A percentile compares a stretch with the other conserved stretches of the same genome.
Evolutionary conservation across 2,797 vertebrate genomes (phyloP).

Genomic region (Melanotaenia trifasciata): DNA sequence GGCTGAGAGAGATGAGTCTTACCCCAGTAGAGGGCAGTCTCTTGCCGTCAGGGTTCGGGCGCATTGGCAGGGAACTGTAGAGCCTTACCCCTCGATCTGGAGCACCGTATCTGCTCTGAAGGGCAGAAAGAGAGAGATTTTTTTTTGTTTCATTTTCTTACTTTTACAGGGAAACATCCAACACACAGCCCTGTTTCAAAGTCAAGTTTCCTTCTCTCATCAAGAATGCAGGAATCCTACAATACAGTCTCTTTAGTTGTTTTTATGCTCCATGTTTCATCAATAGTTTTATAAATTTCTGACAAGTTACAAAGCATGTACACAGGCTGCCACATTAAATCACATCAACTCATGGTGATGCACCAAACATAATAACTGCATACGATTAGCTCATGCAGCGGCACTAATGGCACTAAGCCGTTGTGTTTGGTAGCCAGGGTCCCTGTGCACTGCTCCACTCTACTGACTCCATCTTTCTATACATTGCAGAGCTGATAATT

Average conservation of each 20-base stretch:
- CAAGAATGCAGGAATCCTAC: not conserved
- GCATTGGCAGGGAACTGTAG: constrained; percentile 86
- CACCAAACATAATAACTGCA: constrained; percentile 66
- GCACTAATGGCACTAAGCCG: constrained; percentile 68
- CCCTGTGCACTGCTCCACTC: constrained; percentile 29
- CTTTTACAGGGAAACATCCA: not conserved
- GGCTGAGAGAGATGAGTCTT: constrained; percentile 57
- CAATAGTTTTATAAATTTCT: constrained; percentile 38
- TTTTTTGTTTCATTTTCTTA: constrained; percentile 8
- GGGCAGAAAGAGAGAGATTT: constrained; percentile 46
- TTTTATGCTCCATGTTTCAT: constrained; percentile 18
- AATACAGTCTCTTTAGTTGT: not conserved
- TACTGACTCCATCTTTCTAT: constrained; percentile 50
- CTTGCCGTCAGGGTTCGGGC: constrained; percentile 86
- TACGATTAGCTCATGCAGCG: constrained; percentile 58
- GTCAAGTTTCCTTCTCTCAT: constrained; percentile 4
- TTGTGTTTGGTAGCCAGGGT: constrained; percentile 57
- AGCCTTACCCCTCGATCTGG: constrained; percentile 85
- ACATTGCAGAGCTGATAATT: constrained; percentile 53
- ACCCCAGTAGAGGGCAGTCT: constrained; percentile 89
- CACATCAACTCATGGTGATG: constrained; percentile 63
- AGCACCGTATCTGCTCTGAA: constrained; percentile 85
- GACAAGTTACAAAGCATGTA: constrained; percentile 31
- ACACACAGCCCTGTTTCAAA: not conserved
- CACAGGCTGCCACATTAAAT: constrained; percentile 56